Percentiles rank a stretch among this genome's conserved stretches.
These are phyloP conservation scores for Ophion ellenae DNA, from an alignment of 2,888 invertebrate species.

Conservation along the genomic window DNA sequence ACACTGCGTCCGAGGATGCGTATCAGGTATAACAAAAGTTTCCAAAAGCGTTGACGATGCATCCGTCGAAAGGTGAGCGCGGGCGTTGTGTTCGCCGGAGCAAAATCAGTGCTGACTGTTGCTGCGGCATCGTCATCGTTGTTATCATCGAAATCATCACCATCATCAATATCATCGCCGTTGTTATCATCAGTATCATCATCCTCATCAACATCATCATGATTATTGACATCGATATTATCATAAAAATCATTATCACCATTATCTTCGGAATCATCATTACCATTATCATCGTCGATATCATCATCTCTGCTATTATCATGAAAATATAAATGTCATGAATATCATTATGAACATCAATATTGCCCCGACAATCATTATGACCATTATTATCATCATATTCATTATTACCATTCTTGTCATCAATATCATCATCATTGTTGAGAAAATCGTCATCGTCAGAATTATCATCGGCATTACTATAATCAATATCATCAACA, in stretches of 20 bases:
- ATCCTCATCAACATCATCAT: too few species aligned
- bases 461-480: too few species aligned
- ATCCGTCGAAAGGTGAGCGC: conserved; percentile 30
- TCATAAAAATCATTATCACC: too few species aligned
- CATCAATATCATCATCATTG: neutral
- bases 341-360: too few species aligned
- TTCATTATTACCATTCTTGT: neutral
- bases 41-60: conserved; percentile 52
- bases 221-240: too few species aligned
- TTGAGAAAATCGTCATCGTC: too few species aligned
- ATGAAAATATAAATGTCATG: neutral
- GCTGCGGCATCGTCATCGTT: conserved; percentile 14
- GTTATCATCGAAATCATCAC: neutral
- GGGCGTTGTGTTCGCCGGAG: conserved; percentile 43
- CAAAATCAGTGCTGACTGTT: conserved; percentile 32
- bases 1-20: neutral
- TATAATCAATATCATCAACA: too few species aligned
- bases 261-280: too few species aligned
- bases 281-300: neutral
- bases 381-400: neutral
- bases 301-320: neutral
- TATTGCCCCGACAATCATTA: neutral
- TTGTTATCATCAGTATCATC: neutral
- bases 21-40: conserved; percentile 44
- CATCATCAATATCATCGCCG: neutral